Evolutionary conservation across 2,113 vertebrate genomes (phyloP).

Genomic region (Ailuropoda melanoleuca): DNA sequence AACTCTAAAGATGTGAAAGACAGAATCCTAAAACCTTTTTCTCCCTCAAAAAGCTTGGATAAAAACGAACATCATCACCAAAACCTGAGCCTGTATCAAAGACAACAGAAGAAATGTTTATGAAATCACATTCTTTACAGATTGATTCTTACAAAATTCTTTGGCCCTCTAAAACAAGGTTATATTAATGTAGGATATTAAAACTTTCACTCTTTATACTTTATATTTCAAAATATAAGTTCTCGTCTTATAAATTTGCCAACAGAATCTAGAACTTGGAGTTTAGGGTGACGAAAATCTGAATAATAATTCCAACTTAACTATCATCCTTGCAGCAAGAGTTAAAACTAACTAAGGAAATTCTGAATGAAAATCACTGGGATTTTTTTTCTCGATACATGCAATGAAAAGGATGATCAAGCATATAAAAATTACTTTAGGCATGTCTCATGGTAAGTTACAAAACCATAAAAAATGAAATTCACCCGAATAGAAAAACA

Average conservation of each 20-base stretch:
- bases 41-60: neutral
- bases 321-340: neutral
- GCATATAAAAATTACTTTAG: neutral
- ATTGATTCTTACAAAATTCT: neutral
- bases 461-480: constrained; percentile 10
- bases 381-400: neutral
- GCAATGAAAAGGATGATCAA: neutral
- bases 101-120: neutral
- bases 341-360: neutral
- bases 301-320: neutral
- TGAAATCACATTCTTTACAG: neutral
- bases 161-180: neutral
- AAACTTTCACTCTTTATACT: neutral
- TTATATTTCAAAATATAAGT: neutral
- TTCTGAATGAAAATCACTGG: neutral
- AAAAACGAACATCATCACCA: neutral
- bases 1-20: neutral
- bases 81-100: neutral
- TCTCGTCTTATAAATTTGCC: neutral
- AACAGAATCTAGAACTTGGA: neutral
- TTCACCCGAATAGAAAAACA: neutral
- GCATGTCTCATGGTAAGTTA: constrained; percentile 3
- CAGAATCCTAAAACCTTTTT: neutral
- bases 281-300: neutral
- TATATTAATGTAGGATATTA: neutral